phyloP scores from a whole-genome alignment of 2,113 vertebrate species.

The Catharus minimus region DNA sequence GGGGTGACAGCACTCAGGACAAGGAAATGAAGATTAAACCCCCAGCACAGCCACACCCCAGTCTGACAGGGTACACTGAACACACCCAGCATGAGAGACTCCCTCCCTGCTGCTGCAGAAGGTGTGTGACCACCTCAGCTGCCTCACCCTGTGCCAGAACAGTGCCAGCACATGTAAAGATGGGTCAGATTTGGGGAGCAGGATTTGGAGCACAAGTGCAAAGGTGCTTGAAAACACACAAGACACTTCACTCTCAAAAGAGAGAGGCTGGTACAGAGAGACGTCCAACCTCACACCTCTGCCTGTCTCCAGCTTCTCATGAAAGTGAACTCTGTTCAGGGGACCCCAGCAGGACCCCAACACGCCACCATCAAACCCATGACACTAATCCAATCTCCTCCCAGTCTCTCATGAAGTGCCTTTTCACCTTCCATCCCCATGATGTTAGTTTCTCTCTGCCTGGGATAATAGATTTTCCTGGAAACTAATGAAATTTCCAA shows the following conservation, averaged over 20 bases:
- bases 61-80: not conserved
- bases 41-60: not conserved
- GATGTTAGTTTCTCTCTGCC: not conserved
- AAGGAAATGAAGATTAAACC: not conserved
- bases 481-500: not conserved
- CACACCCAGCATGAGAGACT: accelerated
- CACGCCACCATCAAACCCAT: not conserved
- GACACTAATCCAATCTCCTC: not conserved
- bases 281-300: accelerated
- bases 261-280: not conserved
- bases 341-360: not conserved
- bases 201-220: not conserved
- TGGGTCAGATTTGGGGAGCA: not conserved
- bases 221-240: not conserved
- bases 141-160: not conserved
- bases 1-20: not conserved
- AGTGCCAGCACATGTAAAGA: not conserved
- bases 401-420: not conserved
- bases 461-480: not conserved
- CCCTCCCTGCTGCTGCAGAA: not conserved
- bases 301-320: not conserved
- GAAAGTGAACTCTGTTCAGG: not conserved
- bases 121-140: not conserved
- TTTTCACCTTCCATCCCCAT: not conserved
- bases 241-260: not conserved